Conservation (phyloP, 23 tunicate species). For the Diplosoma virens region DNA sequence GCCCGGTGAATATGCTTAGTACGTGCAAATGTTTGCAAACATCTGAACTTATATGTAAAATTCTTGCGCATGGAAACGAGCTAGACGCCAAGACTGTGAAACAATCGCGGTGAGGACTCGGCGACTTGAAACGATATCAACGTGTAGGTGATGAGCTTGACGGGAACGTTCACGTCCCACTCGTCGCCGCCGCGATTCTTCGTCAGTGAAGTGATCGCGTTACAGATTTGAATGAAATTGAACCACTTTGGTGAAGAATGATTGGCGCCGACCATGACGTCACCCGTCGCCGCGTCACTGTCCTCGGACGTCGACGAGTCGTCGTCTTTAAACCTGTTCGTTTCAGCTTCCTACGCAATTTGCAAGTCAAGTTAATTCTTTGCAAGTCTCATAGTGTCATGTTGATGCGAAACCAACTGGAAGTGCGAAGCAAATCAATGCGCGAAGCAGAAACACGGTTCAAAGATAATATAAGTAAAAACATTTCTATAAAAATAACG, state of each 20-base stretch:
- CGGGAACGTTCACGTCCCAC: constrained; percentile 84
- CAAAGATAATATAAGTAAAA: too few relatives aligned
- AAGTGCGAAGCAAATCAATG: too few relatives aligned
- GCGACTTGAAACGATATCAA: constrained; percentile 55
- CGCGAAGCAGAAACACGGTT: too few relatives aligned
- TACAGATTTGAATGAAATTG: constrained; percentile 42
- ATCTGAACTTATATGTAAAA: neutral
- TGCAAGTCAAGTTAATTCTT: too few relatives aligned
- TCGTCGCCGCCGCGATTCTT: neutral
- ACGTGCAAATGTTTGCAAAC: too few relatives aligned
- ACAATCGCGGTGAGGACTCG: constrained; percentile 51
- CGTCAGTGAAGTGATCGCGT: constrained; percentile 13
- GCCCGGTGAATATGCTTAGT: too few relatives aligned
- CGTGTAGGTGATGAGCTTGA: constrained; percentile 51
- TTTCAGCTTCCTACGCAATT: constrained; percentile 8
- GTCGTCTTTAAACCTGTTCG: constrained; percentile 19
- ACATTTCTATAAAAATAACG: too few relatives aligned
- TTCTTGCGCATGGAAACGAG: too few relatives aligned
- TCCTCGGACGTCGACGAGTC: constrained; percentile 26
- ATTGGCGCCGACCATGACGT: neutral
- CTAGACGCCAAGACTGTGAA: constrained; percentile 33
- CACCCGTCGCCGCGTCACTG: constrained; percentile 12
- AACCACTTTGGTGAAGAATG: constrained; percentile 25
- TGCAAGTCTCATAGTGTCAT: too few relatives aligned
- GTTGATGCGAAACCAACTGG: too few relatives aligned